These are phyloP conservation scores for Glaucomys volans DNA, from an alignment of 2,113 vertebrate genomes.

Conservation along the genomic window DNA sequence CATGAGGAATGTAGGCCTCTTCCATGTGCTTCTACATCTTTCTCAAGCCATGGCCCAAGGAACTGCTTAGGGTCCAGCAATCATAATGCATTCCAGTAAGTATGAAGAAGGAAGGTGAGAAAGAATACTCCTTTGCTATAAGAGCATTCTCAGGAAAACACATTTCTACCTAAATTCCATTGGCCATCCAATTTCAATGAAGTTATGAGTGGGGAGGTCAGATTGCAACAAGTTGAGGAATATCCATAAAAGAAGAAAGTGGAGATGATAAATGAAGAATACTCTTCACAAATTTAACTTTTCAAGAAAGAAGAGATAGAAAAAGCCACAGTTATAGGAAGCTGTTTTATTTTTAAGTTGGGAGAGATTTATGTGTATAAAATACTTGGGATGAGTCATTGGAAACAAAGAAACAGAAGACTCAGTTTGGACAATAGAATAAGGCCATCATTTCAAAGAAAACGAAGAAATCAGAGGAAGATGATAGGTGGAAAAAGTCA, in stretches of 20 bases:
- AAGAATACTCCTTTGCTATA: neutral
- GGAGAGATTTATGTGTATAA: neutral
- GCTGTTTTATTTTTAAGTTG: neutral
- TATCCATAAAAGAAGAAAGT: neutral
- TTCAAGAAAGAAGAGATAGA: neutral
- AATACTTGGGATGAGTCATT: neutral
- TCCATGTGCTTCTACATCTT: neutral
- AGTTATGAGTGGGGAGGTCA: neutral
- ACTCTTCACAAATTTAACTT: neutral
- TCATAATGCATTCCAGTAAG: neutral
- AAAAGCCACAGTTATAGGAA: neutral
- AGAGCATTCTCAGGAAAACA: neutral
- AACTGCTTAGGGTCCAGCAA: neutral
- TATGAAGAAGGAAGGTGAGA: neutral
- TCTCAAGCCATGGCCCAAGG: neutral
- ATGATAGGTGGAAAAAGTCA: neutral
- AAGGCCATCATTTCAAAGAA: neutral
- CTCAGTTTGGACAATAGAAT: neutral
- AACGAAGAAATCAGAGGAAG: neutral
- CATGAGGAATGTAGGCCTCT: neutral
- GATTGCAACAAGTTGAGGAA: neutral
- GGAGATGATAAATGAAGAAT: neutral
- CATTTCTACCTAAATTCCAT: constrained; percentile 7
- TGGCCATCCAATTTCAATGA: neutral
- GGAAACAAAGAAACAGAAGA: neutral